Percentiles rank a stretch among this genome's conserved stretches.
These are phyloP conservation scores for Zaprionus davidi DNA, from an alignment of 1,140 invertebrate species.

Conservation along the genomic window DNA sequence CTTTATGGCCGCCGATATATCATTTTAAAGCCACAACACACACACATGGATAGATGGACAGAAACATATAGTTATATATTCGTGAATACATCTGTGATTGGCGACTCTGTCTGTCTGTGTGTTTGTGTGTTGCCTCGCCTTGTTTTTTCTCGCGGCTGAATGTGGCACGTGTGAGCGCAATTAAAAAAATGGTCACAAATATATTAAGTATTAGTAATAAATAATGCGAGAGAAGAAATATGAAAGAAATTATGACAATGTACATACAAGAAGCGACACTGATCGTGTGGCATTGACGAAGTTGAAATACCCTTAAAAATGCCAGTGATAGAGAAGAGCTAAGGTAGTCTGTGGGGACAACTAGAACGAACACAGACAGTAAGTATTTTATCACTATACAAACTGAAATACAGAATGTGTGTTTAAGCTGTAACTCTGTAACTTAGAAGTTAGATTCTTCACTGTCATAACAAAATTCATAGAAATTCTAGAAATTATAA, in stretches of 20 bases:
- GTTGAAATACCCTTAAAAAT: neutral
- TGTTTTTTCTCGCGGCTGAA: constrained; percentile 26
- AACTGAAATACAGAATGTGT: too few species aligned
- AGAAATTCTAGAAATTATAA: too few species aligned
- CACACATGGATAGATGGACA: neutral
- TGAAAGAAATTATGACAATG: constrained; percentile 60
- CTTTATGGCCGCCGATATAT: constrained; percentile 76
- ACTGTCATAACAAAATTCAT: too few species aligned
- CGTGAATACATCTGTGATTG: constrained; percentile 15
- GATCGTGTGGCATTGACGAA: neutral
- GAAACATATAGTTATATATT: constrained; percentile 15
- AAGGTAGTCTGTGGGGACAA: too few species aligned
- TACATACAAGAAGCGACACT: constrained; percentile 20
- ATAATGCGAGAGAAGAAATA: constrained; percentile 61
- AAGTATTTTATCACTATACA: too few species aligned
- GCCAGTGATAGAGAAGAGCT: too few species aligned
- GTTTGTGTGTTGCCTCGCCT: constrained; percentile 1
- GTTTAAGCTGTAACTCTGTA: too few species aligned
- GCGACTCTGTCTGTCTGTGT: constrained; percentile 12
- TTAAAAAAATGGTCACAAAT: constrained; percentile 67
- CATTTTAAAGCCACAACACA: constrained; percentile 54
- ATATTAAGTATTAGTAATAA: constrained; percentile 81
- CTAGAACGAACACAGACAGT: too few species aligned
- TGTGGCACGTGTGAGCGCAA: constrained; percentile 75
- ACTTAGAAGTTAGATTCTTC: too few species aligned